Evolutionary conservation across 1,140 invertebrate species (phyloP).

Genomic region (Cydia strobilella): DNA sequence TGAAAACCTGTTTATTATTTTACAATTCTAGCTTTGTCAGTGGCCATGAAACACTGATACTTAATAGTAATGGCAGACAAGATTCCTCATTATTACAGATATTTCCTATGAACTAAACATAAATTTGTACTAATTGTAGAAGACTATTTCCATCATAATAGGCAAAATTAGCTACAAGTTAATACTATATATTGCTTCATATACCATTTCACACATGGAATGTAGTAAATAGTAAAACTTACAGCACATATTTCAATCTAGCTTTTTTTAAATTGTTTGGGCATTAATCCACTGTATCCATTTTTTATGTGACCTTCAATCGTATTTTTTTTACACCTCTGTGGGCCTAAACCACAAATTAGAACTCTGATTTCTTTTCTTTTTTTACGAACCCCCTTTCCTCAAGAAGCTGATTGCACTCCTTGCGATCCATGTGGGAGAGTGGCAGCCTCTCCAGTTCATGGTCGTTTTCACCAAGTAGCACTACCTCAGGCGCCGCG

Average conservation of each 20-base stretch:
- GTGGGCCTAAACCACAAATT: constrained; percentile 31
- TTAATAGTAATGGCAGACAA: neutral
- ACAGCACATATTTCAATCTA: neutral
- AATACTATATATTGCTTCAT: constrained; percentile 2
- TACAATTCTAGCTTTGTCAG: neutral
- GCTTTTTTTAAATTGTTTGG: neutral
- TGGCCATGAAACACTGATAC: too few species aligned
- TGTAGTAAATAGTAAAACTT: constrained; percentile 4
- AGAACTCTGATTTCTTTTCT: constrained; percentile 67
- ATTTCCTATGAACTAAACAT: neutral
- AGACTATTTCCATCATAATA: neutral
- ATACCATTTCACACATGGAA: constrained; percentile 1
- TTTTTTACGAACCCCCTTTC: constrained; percentile 82
- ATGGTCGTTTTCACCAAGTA: constrained; percentile 82
- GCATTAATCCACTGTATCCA: neutral
- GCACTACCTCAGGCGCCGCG: constrained; percentile 84
- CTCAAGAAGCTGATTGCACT: constrained; percentile 85
- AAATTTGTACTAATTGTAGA: constrained; percentile 7
- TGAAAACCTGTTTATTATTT: neutral
- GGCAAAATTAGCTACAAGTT: neutral
- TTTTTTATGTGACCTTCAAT: neutral
- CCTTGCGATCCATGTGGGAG: constrained; percentile 81
- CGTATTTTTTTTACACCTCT: too few species aligned
- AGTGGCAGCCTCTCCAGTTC: constrained; percentile 84
- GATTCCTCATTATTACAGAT: neutral